A percentile compares a stretch with the other conserved stretches of the same genome.
Conservation (phyloP, 1,140 invertebrate species). For the Oreohelix idahoensis region DNA sequence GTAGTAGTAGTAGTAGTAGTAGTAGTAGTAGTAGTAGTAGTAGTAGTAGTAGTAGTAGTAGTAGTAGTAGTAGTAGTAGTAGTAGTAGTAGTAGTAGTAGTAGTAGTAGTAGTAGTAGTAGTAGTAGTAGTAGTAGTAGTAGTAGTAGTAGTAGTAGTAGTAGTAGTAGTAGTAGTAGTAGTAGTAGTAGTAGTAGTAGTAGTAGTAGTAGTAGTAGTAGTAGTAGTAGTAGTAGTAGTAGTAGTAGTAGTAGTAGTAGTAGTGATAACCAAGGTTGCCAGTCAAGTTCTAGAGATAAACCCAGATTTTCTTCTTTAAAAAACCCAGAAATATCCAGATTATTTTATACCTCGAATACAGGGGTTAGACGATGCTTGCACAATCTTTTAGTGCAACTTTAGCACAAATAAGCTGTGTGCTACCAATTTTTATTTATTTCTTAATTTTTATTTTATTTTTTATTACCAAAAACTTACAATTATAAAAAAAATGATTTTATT, state of each 20-base stretch:
- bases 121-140: conserved; percentile 18
- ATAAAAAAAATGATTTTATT: no score
- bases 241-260: neutral
- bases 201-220: conserved; percentile 21
- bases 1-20: conserved; percentile 31
- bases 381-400: no score
- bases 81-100: conserved; percentile 31
- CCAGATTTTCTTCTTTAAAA: no score
- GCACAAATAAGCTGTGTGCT: no score
- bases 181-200: conserved; percentile 50
- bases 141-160: conserved; percentile 35
- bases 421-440: no score
- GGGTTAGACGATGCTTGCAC: no score
- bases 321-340: no score
- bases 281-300: no score
- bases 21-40: conserved; percentile 8
- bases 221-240: neutral
- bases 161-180: conserved; percentile 16
- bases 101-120: conserved; percentile 27
- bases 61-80: conserved; percentile 38
- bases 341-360: no score
- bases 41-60: conserved; percentile 40
- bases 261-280: no score
- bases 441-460: no score
- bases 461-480: no score